These are phyloP conservation scores for Pheosia tremula DNA, from an alignment of 2,888 invertebrate genomes.

Conservation along the genomic window DNA sequence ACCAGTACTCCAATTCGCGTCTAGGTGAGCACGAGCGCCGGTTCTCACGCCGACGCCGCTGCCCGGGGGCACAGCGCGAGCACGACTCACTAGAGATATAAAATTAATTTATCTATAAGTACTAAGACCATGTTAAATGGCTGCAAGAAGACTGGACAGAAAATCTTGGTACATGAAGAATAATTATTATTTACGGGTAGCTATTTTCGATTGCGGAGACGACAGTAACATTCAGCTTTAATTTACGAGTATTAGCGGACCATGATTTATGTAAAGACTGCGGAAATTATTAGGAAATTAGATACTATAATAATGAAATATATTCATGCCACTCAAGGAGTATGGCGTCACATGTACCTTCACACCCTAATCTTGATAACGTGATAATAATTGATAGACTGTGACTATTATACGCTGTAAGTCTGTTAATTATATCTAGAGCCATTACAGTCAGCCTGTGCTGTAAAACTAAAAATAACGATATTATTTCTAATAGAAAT, in stretches of 20 bases:
- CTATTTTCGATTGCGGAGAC: too few species aligned
- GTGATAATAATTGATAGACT: too few species aligned
- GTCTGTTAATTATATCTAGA: too few species aligned
- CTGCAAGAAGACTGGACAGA: constrained; percentile 23
- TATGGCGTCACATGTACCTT: too few species aligned
- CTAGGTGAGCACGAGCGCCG: constrained; percentile 40
- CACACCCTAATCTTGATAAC: too few species aligned
- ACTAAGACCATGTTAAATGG: constrained; percentile 51
- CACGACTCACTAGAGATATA: constrained; percentile 78
- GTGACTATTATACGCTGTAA: too few species aligned
- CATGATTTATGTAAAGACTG: too few species aligned
- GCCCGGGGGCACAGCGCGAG: constrained; percentile 76
- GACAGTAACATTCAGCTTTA: too few species aligned
- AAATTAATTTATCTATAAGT: constrained; percentile 83
- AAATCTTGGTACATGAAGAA: neutral
- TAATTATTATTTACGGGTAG: neutral
- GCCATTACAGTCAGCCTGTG: neutral
- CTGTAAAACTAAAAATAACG: neutral
- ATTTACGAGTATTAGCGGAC: too few species aligned
- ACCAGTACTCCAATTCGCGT: constrained; percentile 37
- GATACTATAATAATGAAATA: too few species aligned
- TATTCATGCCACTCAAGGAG: too few species aligned
- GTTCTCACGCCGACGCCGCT: constrained; percentile 78
- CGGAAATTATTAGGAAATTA: too few species aligned
- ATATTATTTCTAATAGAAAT: constrained; percentile 37